These are phyloP conservation scores for Lycodopsis pacificus DNA, from an alignment of 2,797 vertebrate genomes.

Conservation along the genomic window DNA sequence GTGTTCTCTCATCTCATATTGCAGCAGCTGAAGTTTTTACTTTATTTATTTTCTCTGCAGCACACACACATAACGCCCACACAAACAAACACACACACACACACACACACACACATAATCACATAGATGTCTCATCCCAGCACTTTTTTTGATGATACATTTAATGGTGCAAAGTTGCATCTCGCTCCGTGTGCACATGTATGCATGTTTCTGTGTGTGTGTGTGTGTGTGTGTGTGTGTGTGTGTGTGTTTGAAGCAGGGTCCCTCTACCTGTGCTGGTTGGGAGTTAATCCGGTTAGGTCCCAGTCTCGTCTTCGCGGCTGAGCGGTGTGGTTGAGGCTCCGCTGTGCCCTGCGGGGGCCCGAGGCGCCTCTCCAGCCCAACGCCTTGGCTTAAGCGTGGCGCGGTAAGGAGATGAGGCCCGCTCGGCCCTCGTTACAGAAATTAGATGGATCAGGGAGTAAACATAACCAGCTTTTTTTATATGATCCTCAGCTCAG, in stretches of 20 bases:
- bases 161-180: constrained; percentile 87
- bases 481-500: constrained; percentile 87
- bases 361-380: constrained; percentile 85
- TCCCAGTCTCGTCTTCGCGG: constrained; percentile 72
- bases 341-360: constrained; percentile 66
- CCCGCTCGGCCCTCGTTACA: constrained; percentile 89
- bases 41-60: constrained; percentile 59
- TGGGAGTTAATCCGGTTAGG: constrained; percentile 93
- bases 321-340: constrained; percentile 75
- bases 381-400: constrained; percentile 85
- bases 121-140: constrained; percentile 70
- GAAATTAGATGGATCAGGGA: constrained; percentile 96
- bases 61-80: constrained; percentile 50
- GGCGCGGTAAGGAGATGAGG: constrained; percentile 89
- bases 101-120: constrained; percentile 42
- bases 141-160: constrained; percentile 83
- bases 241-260: constrained; percentile 64
- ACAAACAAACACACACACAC: constrained; percentile 27
- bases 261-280: constrained; percentile 80
- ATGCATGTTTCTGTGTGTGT: constrained; percentile 19
- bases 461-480: constrained; percentile 93
- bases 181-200: constrained; percentile 68
- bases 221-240: constrained; percentile 26
- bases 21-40: constrained; percentile 74
- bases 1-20: constrained; percentile 83